Evolutionary conservation across 2,113 vertebrate species (phyloP).

Genomic region (Maylandia zebra): DNA sequence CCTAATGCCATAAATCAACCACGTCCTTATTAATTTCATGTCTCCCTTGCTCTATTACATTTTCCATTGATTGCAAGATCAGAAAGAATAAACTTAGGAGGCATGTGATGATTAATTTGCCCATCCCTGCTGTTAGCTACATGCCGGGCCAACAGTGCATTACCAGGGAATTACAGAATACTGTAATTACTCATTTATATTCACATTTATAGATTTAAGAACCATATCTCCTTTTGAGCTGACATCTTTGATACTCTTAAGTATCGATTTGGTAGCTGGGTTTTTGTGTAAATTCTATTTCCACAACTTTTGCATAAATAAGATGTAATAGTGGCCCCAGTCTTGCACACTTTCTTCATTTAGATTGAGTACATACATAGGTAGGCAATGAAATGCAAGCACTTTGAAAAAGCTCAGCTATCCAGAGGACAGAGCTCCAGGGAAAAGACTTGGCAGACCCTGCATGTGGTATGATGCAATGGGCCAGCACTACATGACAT

Average conservation of each 20-base stretch:
- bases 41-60: background rate
- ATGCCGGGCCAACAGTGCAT: conserved; percentile 13
- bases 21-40: background rate
- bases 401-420: background rate
- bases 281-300: background rate
- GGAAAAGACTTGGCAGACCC: background rate
- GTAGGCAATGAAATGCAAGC: background rate
- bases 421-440: background rate
- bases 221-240: background rate
- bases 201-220: background rate
- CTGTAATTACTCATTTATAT: conserved; percentile 5
- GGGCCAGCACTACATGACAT: background rate
- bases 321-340: background rate
- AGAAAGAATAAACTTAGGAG: background rate
- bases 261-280: background rate
- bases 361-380: background rate
- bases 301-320: background rate
- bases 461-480: background rate
- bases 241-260: background rate
- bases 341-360: background rate
- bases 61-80: background rate
- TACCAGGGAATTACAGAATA: background rate
- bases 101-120: conserved; percentile 5
- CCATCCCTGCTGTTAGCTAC: conserved; percentile 1
- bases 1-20: background rate